phyloP scores from a whole-genome alignment of 2,113 vertebrate genomes.

The Ophthalmolycus amberensis region DNA sequence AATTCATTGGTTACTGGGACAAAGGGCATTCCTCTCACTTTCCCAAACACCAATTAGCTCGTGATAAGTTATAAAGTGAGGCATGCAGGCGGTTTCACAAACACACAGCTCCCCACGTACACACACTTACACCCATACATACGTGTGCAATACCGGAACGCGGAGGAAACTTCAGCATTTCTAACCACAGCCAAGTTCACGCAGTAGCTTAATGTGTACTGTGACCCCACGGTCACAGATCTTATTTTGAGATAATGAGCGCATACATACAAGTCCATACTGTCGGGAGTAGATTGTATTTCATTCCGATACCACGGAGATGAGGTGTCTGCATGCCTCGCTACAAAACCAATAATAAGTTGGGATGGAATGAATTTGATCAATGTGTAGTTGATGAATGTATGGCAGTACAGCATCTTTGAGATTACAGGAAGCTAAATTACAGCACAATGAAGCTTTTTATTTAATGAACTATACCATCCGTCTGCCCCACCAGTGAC shows the following conservation, averaged over 20 bases:
- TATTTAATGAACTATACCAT: neutral
- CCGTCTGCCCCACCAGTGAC: neutral
- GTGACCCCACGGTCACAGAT: slow-evolving; percentile 63
- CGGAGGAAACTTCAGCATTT: slow-evolving; percentile 55
- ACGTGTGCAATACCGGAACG: neutral
- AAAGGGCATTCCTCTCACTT: slow-evolving; percentile 61
- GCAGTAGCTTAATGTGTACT: slow-evolving; percentile 55
- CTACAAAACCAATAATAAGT: slow-evolving; percentile 56
- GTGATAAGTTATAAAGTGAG: slow-evolving; percentile 60
- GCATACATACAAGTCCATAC: slow-evolving; percentile 6
- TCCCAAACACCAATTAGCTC: slow-evolving; percentile 69
- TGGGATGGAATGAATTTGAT: slow-evolving; percentile 22
- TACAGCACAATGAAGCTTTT: neutral
- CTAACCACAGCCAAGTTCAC: slow-evolving; percentile 66
- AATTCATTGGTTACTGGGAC: slow-evolving; percentile 65
- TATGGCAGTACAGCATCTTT: neutral
- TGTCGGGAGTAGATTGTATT: slow-evolving; percentile 48
- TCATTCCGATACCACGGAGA: slow-evolving; percentile 42
- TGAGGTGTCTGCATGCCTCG: slow-evolving; percentile 6
- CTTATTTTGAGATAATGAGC: slow-evolving; percentile 45
- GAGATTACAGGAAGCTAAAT: neutral
- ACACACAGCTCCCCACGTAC: neutral
- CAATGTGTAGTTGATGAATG: slow-evolving; percentile 9
- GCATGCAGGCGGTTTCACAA: neutral
- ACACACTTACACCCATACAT: neutral